Evolutionary conservation across 2,888 invertebrate species (phyloP).

Genomic region (Heliconius erato): DNA sequence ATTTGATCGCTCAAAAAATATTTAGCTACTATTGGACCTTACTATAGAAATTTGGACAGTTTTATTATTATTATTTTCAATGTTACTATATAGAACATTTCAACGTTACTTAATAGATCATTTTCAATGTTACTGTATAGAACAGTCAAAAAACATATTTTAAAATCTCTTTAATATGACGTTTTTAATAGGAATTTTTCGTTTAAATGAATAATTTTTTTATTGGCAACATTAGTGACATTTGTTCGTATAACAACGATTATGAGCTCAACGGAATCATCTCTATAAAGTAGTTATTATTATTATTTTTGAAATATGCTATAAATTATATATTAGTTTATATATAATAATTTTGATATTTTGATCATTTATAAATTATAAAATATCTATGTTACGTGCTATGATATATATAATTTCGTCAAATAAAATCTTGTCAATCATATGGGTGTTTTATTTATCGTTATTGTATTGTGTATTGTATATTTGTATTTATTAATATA

Average conservation of each 20-base stretch:
- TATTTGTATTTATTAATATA: conserved; percentile 1
- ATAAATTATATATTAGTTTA: background rate
- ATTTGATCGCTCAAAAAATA: background rate
- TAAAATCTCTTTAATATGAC: too few species aligned
- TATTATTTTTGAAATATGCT: background rate
- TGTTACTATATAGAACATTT: background rate
- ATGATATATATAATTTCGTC: conserved; percentile 1
- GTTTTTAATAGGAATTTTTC: too few species aligned
- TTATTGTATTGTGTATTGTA: background rate
- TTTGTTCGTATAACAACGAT: background rate
- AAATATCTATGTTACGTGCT: conserved; percentile 21
- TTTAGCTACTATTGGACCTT: background rate
- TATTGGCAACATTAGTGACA: background rate
- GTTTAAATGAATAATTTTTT: too few species aligned
- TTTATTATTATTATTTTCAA: background rate
- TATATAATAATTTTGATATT: background rate
- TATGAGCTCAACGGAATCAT: background rate
- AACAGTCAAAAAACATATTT: background rate
- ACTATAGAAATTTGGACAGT: background rate
- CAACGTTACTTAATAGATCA: too few species aligned
- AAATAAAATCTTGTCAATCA: conserved; percentile 52
- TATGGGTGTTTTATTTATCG: conserved; percentile 54
- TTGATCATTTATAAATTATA: background rate
- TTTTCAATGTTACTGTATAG: background rate
- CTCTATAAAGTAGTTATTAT: too few species aligned